These are phyloP conservation scores for Eurypyga helias DNA, from an alignment of 2,113 vertebrate species.

Conservation along the genomic window DNA sequence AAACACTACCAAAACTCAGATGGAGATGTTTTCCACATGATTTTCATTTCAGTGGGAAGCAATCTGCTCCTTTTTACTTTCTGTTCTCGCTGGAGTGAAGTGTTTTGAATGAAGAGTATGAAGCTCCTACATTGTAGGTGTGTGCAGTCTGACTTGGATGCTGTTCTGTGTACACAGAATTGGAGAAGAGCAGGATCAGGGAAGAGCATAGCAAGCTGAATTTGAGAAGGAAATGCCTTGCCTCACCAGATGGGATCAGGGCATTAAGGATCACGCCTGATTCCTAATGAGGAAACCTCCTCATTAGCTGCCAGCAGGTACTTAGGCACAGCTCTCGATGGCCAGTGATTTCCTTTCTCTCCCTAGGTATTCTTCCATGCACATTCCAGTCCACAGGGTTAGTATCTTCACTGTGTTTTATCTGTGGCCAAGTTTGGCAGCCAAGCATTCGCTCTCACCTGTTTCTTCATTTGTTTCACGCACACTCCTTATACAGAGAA, in stretches of 20 bases:
- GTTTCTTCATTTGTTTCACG: slow-evolving; percentile 36
- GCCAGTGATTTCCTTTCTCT: slow-evolving; percentile 47
- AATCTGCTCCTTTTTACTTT: background rate
- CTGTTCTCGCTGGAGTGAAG: background rate
- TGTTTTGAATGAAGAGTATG: background rate
- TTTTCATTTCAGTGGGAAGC: background rate
- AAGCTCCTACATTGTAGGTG: background rate
- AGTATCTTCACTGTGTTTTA: slow-evolving; percentile 56
- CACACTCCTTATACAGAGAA: slow-evolving; percentile 8
- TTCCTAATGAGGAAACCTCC: background rate
- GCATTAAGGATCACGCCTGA: background rate
- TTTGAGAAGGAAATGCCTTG: background rate
- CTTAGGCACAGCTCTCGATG: background rate
- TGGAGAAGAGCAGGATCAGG: background rate
- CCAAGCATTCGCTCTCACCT: slow-evolving; percentile 3
- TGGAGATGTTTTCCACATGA: accelerated
- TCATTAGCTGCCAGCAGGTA: slow-evolving; percentile 20
- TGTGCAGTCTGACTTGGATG: background rate
- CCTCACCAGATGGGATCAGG: background rate
- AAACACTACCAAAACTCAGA: background rate
- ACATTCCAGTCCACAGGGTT: background rate
- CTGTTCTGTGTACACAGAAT: background rate
- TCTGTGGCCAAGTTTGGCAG: slow-evolving; percentile 52
- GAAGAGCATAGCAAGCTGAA: background rate
- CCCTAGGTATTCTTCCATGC: slow-evolving; percentile 26